Evolutionary conservation across 2,797 vertebrate species (phyloP).

Genomic region (Sebastes umbrosus): DNA sequence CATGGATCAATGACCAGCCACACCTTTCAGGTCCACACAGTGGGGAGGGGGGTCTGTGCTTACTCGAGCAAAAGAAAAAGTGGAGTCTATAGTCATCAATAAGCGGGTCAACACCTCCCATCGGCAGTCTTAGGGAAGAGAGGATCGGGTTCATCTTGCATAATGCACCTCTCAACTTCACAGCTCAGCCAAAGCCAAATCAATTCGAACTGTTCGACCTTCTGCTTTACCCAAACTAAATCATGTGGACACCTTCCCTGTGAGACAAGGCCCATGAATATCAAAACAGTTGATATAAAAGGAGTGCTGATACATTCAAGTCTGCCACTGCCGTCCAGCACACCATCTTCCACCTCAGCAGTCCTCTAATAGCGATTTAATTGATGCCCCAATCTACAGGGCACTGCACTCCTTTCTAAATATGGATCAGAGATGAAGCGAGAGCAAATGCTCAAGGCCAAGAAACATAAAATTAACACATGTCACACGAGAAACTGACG

Average conservation of each 20-base stretch:
- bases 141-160: slow-evolving; percentile 62
- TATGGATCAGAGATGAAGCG: slow-evolving; percentile 41
- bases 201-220: slow-evolving; percentile 40
- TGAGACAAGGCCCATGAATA: slow-evolving; percentile 20
- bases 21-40: slow-evolving; percentile 25
- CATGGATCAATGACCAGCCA: slow-evolving; percentile 62
- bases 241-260: slow-evolving; percentile 5
- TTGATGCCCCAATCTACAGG: slow-evolving; percentile 40
- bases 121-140: slow-evolving; percentile 34
- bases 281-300: slow-evolving; percentile 16
- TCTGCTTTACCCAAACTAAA: slow-evolving; percentile 41
- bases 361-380: slow-evolving; percentile 47
- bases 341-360: slow-evolving; percentile 44
- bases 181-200: slow-evolving; percentile 49
- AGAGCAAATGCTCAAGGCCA: slow-evolving; percentile 33
- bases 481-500: neutral
- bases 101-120: slow-evolving; percentile 58
- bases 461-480: slow-evolving; percentile 11
- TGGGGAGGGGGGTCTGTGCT: slow-evolving; percentile 51
- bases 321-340: slow-evolving; percentile 17
- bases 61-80: slow-evolving; percentile 67
- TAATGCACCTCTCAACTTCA: slow-evolving; percentile 60
- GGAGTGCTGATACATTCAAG: slow-evolving; percentile 21
- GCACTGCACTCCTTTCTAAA: slow-evolving; percentile 58
- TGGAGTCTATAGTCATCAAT: slow-evolving; percentile 65